Conservation (phyloP, 1,140 invertebrate genomes). For the Dysdera silvatica region DNA sequence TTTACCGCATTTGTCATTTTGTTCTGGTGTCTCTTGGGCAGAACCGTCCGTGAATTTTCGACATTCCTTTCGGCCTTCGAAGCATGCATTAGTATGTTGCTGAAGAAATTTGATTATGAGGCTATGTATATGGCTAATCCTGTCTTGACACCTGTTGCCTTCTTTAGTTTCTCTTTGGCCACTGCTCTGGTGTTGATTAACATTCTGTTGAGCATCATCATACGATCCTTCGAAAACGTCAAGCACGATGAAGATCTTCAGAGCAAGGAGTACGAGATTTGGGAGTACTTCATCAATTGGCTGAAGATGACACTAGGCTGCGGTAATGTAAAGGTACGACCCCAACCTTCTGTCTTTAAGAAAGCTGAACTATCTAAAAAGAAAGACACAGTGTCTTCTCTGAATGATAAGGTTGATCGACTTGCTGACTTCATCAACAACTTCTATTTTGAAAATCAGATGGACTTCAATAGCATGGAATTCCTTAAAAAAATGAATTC, state of each 20-base stretch:
- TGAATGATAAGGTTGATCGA: constrained; percentile 42
- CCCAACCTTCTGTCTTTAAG: constrained; percentile 1
- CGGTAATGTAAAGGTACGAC: constrained; percentile 4
- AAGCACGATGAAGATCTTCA: constrained; percentile 36
- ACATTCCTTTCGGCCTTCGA: constrained; percentile 46
- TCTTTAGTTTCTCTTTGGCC: constrained; percentile 48
- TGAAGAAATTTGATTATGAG: constrained; percentile 50
- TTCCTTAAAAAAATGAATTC: constrained; percentile 26
- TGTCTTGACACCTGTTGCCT: constrained; percentile 46
- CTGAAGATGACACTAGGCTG: constrained; percentile 33
- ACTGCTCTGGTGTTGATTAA: constrained; percentile 51
- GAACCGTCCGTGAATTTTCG: constrained; percentile 43
- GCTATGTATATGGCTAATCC: constrained; percentile 43
- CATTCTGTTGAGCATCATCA: constrained; percentile 51
- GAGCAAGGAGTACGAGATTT: constrained; percentile 41
- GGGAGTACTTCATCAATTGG: constrained; percentile 38
- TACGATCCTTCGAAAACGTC: constrained; percentile 42
- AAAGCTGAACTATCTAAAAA: constrained; percentile 32
- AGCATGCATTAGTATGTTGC: constrained; percentile 49
- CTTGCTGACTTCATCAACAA: constrained; percentile 44
- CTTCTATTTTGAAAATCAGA: constrained; percentile 41
- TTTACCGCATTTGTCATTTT: constrained; percentile 42
- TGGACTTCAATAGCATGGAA: constrained; percentile 36
- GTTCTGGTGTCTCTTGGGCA: constrained; percentile 48
- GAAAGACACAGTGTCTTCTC: constrained; percentile 34